Percentiles rank a stretch among this genome's conserved stretches.
These are phyloP conservation scores for Sebastes dallii DNA, from an alignment of 2,797 vertebrate genomes.

Conservation along the genomic window DNA sequence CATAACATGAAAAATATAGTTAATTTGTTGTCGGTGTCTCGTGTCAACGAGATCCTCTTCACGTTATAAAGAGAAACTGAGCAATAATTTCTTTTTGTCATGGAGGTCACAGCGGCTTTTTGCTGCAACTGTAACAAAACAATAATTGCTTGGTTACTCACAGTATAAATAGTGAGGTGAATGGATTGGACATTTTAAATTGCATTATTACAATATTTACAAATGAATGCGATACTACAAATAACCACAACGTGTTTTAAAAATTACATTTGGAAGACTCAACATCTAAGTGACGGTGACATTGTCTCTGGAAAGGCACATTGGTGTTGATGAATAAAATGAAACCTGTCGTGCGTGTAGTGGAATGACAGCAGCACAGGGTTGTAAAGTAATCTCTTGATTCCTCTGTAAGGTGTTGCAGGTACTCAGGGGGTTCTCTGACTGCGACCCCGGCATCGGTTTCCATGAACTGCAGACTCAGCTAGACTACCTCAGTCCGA, in stretches of 20 bases:
- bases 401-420: conserved; percentile 48
- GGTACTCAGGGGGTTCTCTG: conserved; percentile 26
- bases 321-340: background rate
- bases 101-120: accelerated
- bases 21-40: background rate
- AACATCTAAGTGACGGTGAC: background rate
- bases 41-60: background rate
- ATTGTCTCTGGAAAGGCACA: background rate
- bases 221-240: background rate
- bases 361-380: background rate
- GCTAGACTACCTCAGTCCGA: conserved; percentile 14
- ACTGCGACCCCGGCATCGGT: conserved; percentile 22
- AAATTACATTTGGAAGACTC: background rate
- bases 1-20: background rate
- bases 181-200: background rate
- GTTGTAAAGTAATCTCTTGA: background rate
- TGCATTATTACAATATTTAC: background rate
- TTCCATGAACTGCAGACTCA: conserved; percentile 27
- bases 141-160: background rate
- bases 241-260: background rate
- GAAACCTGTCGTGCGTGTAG: background rate
- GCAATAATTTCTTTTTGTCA: background rate
- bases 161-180: background rate
- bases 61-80: background rate
- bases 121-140: background rate